A percentile compares a stretch with the other conserved stretches of the same genome.
These are phyloP conservation scores for Phocoena phocoena DNA, from an alignment of 2,113 vertebrate genomes.

Conservation along the genomic window DNA sequence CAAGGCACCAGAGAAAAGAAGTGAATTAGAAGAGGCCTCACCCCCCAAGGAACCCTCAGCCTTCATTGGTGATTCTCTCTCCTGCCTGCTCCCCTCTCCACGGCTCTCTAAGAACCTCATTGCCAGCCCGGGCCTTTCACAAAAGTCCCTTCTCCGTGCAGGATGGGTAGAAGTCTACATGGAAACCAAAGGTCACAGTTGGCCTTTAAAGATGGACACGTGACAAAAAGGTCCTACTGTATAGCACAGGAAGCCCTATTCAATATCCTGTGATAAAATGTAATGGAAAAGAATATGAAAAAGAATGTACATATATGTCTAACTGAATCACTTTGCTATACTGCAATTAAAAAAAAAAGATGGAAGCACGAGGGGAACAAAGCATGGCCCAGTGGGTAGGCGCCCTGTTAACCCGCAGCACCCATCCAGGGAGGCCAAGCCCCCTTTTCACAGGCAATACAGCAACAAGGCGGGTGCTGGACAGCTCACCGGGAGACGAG, in stretches of 20 bases:
- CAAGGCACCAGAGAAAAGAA: not conserved
- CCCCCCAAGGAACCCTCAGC: not conserved
- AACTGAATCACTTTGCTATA: not conserved
- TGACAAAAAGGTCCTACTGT: not conserved
- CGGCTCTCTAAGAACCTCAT: not conserved
- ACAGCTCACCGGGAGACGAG: not conserved
- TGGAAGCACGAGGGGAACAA: not conserved
- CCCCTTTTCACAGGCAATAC: not conserved
- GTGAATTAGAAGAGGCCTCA: not conserved
- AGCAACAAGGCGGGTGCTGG: not conserved
- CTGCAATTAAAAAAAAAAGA: not conserved
- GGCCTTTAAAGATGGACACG: not conserved
- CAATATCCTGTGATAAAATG: not conserved
- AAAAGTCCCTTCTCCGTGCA: not conserved
- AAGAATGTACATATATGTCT: not conserved
- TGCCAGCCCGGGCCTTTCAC: not conserved
- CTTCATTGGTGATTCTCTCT: not conserved
- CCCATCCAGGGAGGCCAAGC: not conserved
- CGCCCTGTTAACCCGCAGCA: not conserved
- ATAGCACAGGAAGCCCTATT: not conserved
- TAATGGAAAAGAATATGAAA: not conserved
- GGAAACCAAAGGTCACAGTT: not conserved
- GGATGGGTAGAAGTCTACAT: not conserved
- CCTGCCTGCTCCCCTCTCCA: not conserved
- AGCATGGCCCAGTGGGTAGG: not conserved